Conservation (phyloP, 2,888 invertebrate genomes). For the Apamea anceps region DNA sequence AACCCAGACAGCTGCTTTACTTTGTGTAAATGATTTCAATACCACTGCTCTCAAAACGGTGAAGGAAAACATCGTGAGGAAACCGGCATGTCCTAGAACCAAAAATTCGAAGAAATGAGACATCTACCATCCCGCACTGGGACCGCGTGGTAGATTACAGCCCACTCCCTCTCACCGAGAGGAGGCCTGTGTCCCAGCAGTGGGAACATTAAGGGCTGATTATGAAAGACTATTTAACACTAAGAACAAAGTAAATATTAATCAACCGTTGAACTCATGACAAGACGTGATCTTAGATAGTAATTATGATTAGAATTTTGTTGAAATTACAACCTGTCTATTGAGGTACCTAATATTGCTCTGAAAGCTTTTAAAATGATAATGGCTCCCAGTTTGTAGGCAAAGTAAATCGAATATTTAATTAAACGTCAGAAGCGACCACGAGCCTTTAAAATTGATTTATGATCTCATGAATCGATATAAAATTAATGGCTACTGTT, state of each 20-base stretch:
- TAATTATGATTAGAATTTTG: constrained; percentile 55
- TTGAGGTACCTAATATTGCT: constrained; percentile 62
- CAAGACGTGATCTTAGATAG: constrained; percentile 22
- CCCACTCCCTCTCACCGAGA: no score
- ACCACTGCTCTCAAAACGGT: no score
- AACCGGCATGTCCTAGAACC: no score
- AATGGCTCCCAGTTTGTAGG: constrained; percentile 62
- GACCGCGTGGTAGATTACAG: no score
- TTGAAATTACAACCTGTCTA: constrained; percentile 44
- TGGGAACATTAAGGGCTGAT: no score
- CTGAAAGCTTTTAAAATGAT: constrained; percentile 58
- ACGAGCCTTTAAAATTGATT: constrained; percentile 61
- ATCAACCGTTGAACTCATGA: neutral
- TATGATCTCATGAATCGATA: constrained; percentile 61
- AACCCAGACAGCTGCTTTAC: no score
- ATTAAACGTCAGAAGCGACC: constrained; percentile 69
- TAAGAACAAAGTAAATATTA: constrained; percentile 2
- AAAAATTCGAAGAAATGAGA: no score
- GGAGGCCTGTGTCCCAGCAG: no score
- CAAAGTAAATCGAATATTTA: constrained; percentile 70
- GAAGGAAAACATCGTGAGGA: no score
- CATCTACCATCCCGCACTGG: no score
- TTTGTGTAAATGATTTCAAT: no score
- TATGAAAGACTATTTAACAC: neutral
- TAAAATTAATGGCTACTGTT: constrained; percentile 47